Conservation (phyloP, 2,797 vertebrate genomes). For the Pangasius krempfi region DNA sequence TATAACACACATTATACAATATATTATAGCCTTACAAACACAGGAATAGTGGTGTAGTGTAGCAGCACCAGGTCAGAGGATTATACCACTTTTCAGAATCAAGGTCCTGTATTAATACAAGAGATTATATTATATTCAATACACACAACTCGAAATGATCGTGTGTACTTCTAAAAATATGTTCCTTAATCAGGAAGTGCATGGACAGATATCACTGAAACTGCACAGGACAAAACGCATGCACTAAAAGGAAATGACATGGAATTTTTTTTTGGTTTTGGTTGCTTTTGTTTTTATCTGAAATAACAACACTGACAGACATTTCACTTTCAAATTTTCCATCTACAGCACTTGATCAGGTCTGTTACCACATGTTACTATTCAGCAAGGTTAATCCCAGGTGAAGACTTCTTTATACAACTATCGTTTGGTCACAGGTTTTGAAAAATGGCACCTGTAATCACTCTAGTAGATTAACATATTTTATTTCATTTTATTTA, state of each 20-base stretch:
- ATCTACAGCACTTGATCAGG: background rate
- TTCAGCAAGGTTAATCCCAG: background rate
- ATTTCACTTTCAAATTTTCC: background rate
- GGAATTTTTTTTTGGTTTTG: background rate
- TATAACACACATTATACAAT: constrained; percentile 55
- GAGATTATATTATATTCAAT: background rate
- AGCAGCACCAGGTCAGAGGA: background rate
- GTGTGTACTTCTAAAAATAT: background rate
- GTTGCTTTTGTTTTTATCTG: background rate
- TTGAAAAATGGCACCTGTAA: background rate
- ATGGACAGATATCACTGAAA: background rate
- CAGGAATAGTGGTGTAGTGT: background rate
- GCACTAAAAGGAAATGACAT: background rate
- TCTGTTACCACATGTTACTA: background rate
- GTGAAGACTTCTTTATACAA: background rate
- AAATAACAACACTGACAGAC: background rate
- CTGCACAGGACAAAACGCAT: background rate
- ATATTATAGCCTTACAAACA: background rate
- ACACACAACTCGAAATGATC: background rate
- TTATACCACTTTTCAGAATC: background rate
- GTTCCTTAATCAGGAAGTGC: background rate
- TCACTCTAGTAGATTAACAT: background rate
- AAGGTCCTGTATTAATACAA: background rate
- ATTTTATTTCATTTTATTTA: background rate
- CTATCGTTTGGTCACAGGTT: background rate